Percentiles rank a stretch among this genome's conserved stretches.
These are phyloP conservation scores for Tribolium madens DNA, from an alignment of 1,140 invertebrate species.

Conservation along the genomic window DNA sequence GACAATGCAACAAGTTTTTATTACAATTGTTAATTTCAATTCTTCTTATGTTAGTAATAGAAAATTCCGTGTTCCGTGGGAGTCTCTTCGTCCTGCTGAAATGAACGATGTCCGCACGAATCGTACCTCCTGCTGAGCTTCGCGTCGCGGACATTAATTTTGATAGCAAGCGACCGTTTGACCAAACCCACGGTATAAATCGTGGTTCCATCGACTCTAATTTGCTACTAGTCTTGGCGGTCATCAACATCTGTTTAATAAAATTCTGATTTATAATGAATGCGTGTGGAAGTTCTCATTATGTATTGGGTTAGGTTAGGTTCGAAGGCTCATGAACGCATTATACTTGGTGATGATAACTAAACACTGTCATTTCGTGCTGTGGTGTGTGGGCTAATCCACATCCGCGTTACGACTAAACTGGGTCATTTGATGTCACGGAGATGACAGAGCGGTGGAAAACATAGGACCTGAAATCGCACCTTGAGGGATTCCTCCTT, in stretches of 20 bases:
- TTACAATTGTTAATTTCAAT: neutral
- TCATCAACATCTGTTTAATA: conserved; percentile 21
- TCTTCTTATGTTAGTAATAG: neutral
- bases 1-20: neutral
- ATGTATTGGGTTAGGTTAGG: conserved; percentile 10
- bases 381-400: conserved; percentile 14
- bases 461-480: neutral
- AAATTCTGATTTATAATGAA: conserved; percentile 26
- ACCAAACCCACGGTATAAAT: conserved; percentile 18
- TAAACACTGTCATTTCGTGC: conserved; percentile 3
- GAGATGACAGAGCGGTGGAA: conserved; percentile 7
- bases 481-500: neutral
- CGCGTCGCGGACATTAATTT: conserved; percentile 19
- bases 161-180: conserved; percentile 15
- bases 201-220: neutral
- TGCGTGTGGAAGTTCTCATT: neutral
- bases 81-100: neutral
- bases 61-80: neutral
- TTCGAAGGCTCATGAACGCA: conserved; percentile 10
- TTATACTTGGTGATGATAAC: conserved; percentile 32
- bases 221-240: conserved; percentile 13
- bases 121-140: conserved; percentile 9
- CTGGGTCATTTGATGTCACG: conserved; percentile 20
- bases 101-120: conserved; percentile 3
- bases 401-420: conserved; percentile 24